Evolutionary conservation across 37 sponge, comb jelly and placozoan genomes (phyloP), one percentile per base, ranked within the genome.

Genomic region (Lycopodina hypogea): DNA sequence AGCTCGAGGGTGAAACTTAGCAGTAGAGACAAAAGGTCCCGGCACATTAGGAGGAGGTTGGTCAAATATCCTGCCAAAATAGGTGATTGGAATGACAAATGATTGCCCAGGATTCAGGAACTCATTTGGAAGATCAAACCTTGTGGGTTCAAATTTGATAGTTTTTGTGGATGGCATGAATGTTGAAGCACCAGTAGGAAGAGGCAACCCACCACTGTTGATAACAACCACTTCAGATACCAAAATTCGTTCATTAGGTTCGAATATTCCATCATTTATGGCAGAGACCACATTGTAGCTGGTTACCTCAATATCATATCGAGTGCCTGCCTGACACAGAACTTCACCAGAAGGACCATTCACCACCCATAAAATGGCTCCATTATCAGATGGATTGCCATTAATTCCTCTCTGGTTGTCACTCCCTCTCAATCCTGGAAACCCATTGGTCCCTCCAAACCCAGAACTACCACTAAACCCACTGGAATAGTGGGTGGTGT

Each of bases 251-350:
- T 92, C 93, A 65, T 92, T 92, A 18, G 93, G 93, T 37, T 92
- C 89, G 72, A 92, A 88, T 40, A 92, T 88, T 2, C 93, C 93
- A 78, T 92, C 93, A 78, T 88, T 86, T 56, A 92, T 79, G 18
- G 88, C 92, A 24, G 92, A 87, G 28, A 60, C 76, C 42, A 81
- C 72, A 33, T 33, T 37, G 19, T 84, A 39, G 45, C 50, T 45
- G 33, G 76, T 77, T 19, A 92, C 78, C 37, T 87, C 77, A 34
- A 75, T 66, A 76, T 92, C 89, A 50, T 81, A 92, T 34, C 92
- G 60, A 1, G 81, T 87, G 17, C 75, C 74, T 19, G 85, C 77
- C 64, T 84, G 82, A 36, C 67, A 76, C 22, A 92, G 53, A 22
- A 84, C 72, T 2, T 66, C 58, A 62, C 89, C 86, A 62, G 69